Evolutionary conservation across 2,113 vertebrate genomes (phyloP), one percentile per base, ranked within the genome.

Genomic region (Laterallus jamaicensis): DNA sequence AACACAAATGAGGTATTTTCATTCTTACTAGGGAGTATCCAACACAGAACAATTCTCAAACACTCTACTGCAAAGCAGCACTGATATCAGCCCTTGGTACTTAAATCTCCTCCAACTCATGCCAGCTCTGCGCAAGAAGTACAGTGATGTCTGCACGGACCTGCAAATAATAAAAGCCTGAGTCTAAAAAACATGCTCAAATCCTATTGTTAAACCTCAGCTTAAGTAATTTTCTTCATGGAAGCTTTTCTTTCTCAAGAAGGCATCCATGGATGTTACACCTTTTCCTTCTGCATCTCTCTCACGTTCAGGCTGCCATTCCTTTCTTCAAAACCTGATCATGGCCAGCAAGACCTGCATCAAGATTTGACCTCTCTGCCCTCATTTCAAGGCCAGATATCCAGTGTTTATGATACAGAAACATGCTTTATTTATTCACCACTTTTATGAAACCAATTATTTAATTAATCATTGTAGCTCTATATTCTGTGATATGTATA

Each of bases 251-350:
- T 74, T 83, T 82, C 58, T 82, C 55, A 86, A 71, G 26, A 81
- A 87, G 56, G 71, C 37, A 76, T 1, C 17, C 54, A 87, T 0
- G 39, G 58, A 86, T 62, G 25, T 40, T 71, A 85, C 19, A 82
- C 42, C 47, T 95, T 91, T 77, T 90, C 69, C 80, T 97, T 86
- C 29, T 58, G 35, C 62, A 95, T 28, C 20, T 44, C 37, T 59
- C 60, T 78, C 5, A 26, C 1, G 4, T 87, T 78, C 77, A 85
- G n/a, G 35, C 22, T 95, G 55, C 67, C 80, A 83, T n/a, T 49
- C 66, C 49, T 78, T 90, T 83, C 86, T 80, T 39, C 73, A 58
- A 2, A 4, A 64, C 39, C 47, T 90, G 35, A 78, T 40, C 74
- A 76, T 0, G 31, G 81, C 54, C 20, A 92, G 44, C n/a, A 88